Evolutionary conservation across 2,797 vertebrate genomes (phyloP).

Genomic region (Mormyrus proboscirostris): DNA sequence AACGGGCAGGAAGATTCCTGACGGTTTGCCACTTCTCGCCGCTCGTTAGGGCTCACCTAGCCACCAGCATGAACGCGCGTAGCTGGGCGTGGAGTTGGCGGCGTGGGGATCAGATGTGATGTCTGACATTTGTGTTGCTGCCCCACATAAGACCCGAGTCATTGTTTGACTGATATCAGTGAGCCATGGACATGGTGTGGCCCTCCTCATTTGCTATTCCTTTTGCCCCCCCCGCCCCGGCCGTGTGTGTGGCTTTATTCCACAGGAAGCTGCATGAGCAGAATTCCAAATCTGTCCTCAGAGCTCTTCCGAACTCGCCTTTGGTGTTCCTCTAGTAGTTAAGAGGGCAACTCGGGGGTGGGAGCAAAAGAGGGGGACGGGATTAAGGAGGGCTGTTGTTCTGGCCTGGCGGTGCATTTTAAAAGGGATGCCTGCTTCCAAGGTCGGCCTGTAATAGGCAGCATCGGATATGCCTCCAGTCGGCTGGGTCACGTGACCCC

Average conservation of each 20-base stretch:
- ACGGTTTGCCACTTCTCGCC: neutral
- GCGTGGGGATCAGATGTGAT: neutral
- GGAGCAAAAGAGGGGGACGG: neutral
- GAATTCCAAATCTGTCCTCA: conserved; percentile 7
- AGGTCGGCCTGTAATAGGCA: neutral
- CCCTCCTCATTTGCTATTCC: neutral
- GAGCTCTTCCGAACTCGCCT: neutral
- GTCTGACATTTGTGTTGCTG: neutral
- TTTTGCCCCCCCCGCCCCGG: neutral
- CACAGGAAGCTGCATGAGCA: neutral
- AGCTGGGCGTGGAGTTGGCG: neutral
- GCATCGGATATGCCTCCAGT: neutral
- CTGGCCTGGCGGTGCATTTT: neutral
- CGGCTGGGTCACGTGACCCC: neutral
- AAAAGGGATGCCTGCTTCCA: neutral
- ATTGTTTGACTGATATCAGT: neutral
- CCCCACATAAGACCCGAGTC: neutral
- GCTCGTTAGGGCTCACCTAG: neutral
- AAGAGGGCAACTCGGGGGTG: neutral
- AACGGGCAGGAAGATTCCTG: neutral
- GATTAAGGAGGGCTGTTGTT: neutral
- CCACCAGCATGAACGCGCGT: neutral
- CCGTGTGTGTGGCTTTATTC: neutral
- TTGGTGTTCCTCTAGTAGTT: neutral
- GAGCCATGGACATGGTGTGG: neutral